Evolutionary conservation across 2,797 vertebrate species (phyloP).

Genomic region (Rhabdomys pumilio): DNA sequence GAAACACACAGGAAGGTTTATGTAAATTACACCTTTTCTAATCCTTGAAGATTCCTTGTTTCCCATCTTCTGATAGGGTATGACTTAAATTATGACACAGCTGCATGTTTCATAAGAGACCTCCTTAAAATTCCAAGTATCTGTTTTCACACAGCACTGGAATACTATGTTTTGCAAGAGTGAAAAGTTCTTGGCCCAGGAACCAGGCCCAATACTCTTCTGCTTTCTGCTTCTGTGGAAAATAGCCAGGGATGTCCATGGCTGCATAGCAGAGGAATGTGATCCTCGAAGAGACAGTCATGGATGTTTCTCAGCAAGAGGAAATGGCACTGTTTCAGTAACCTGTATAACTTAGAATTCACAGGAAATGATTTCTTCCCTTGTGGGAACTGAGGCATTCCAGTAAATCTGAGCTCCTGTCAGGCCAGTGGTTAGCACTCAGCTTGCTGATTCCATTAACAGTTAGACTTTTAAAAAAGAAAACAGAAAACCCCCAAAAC

Average conservation of each 20-base stretch:
- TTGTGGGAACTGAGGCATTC: conserved; percentile 73
- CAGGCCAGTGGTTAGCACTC: neutral
- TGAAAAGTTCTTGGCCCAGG: conserved; percentile 76
- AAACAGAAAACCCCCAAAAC: neutral
- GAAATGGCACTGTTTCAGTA: conserved; percentile 75
- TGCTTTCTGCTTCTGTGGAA: conserved; percentile 72
- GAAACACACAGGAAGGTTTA: conserved; percentile 43
- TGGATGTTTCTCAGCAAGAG: conserved; percentile 37
- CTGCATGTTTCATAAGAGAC: conserved; percentile 62
- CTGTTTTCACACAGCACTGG: conserved; percentile 76
- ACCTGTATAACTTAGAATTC: conserved; percentile 73
- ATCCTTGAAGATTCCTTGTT: conserved; percentile 56
- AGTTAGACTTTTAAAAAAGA: conserved; percentile 21
- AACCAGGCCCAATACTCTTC: conserved; percentile 58
- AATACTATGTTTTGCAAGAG: conserved; percentile 78
- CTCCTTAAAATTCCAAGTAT: conserved; percentile 76
- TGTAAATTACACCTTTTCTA: conserved; percentile 32
- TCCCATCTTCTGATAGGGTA: conserved; percentile 66
- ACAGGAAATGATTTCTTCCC: conserved; percentile 81
- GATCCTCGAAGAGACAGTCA: conserved; percentile 44
- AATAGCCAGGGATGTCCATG: conserved; percentile 61
- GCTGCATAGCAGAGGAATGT: conserved; percentile 33
- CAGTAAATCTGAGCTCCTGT: conserved; percentile 68
- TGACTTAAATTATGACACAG: conserved; percentile 62
- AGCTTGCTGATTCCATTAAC: conserved; percentile 69